Base-by-base conservation (phyloP, 2,797 vertebrate genomes). In the Periophthalmus magnuspinnatus region DNA sequence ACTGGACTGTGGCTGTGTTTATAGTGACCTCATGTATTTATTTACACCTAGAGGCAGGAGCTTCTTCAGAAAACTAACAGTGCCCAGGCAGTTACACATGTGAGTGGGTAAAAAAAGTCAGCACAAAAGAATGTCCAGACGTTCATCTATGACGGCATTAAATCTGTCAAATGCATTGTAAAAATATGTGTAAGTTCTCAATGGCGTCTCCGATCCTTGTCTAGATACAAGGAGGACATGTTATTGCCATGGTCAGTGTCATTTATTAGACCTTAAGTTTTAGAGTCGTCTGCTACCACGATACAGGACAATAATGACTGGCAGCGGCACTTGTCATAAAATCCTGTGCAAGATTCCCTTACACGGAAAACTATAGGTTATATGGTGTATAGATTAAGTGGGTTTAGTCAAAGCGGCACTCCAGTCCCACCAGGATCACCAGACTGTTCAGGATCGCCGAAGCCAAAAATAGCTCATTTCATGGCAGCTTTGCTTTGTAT, bases 21-120 rank as follows among this genome's bases (percentile, higher is more conserved):
- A 85, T 70, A 61, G 80, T 90, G 87, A 90, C 74, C 76, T 89
- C 45, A 87, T 88, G 69, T 68, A 69, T 87, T 76, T 87, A 84
- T 85, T 73, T 65, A 82, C n/a, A 56, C 55, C 22, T 57, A 55
- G 13, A 57, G 55, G 24, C 67, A 65, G 78, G 77, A 84, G 78
- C 75, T 64, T 89, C 77, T 84, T 82, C 76, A 76, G 72, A 81
- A 83, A 79, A 58, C 74, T 75, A 82, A 83, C 74, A 75, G 83
- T 81, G 82, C 69, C 74, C 22, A 0, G 32, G 69, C 69, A 69
- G 54, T 36, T 56, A 54, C 57, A 76, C 74, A 78, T 47, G 82
- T 64, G 72, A 60, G 81, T 78, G 79, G 69, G 78, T 71, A 81
- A 50, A 74, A 74, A 68, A 80, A 84, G 85, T 90, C 85, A 89